A percentile compares a stretch with the other conserved stretches of the same genome.
Conservation (phyloP, 2,797 vertebrate genomes). For the Lemur catta region DNA sequence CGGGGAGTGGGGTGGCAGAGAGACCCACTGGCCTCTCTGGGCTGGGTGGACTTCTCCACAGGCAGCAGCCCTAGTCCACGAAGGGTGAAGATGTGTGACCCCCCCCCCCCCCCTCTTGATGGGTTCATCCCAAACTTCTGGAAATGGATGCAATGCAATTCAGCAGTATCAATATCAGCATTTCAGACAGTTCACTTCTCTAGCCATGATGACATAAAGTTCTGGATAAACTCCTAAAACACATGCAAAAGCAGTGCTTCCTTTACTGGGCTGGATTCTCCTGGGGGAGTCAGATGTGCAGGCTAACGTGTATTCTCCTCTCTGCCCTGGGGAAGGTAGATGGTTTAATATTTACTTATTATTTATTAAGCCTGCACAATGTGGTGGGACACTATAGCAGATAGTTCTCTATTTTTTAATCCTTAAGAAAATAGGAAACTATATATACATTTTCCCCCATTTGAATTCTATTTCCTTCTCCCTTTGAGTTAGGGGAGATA, state of each 20-base stretch:
- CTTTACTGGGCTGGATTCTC: neutral
- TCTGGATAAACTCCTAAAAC: neutral
- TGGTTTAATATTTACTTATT: neutral
- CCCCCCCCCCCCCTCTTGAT: neutral
- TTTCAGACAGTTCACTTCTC: neutral
- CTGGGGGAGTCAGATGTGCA: too few relatives aligned
- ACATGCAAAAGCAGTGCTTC: neutral
- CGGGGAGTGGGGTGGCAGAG: neutral
- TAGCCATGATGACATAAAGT: neutral
- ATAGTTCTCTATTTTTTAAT: neutral
- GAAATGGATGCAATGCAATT: neutral
- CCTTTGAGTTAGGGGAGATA: neutral
- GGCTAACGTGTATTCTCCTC: neutral
- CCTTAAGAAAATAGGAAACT: neutral
- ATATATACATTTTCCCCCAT: neutral
- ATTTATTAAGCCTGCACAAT: neutral
- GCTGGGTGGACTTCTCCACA: fast-evolving
- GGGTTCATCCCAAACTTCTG: neutral
- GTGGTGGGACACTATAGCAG: neutral
- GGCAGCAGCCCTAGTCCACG: neutral
- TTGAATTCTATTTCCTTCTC: neutral
- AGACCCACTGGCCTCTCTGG: neutral
- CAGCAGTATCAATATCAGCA: neutral
- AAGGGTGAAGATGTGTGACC: too few relatives aligned
- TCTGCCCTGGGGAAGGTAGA: neutral